Percentiles rank a stretch among this genome's conserved stretches.
These are phyloP conservation scores for Patagioenas fasciata DNA, from an alignment of 2,113 vertebrate species.

Conservation along the genomic window DNA sequence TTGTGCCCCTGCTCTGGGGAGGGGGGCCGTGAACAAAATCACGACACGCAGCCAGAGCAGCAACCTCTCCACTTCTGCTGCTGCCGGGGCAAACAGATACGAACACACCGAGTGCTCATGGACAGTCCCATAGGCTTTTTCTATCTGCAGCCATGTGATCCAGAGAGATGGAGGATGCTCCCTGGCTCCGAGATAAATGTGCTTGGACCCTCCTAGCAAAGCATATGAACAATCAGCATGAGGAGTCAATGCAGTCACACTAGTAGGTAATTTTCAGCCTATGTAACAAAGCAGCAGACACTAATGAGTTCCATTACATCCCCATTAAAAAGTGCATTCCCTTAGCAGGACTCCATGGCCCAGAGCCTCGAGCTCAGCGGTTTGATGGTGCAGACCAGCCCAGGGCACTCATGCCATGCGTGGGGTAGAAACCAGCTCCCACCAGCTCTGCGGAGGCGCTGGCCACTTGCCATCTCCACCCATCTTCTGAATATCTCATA, in stretches of 20 bases:
- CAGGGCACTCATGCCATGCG: fast-evolving
- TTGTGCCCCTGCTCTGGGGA: background rate
- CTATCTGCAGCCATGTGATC: background rate
- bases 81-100: background rate
- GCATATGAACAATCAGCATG: background rate
- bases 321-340: conserved; percentile 3
- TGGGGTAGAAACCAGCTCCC: background rate
- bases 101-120: background rate
- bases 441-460: background rate
- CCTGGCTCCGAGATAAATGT: background rate
- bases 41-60: fast-evolving
- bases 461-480: background rate
- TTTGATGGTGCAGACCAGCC: background rate
- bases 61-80: background rate
- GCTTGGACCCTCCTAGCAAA: background rate
- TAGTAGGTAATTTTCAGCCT: background rate
- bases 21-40: background rate
- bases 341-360: background rate
- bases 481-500: background rate
- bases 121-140: background rate
- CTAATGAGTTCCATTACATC: conserved; percentile 25
- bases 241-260: background rate
- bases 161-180: background rate
- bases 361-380: background rate
- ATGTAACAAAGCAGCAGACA: background rate